phyloP scores from a whole-genome alignment of 1,140 invertebrate species.

The Ganaspis sp. region DNA sequence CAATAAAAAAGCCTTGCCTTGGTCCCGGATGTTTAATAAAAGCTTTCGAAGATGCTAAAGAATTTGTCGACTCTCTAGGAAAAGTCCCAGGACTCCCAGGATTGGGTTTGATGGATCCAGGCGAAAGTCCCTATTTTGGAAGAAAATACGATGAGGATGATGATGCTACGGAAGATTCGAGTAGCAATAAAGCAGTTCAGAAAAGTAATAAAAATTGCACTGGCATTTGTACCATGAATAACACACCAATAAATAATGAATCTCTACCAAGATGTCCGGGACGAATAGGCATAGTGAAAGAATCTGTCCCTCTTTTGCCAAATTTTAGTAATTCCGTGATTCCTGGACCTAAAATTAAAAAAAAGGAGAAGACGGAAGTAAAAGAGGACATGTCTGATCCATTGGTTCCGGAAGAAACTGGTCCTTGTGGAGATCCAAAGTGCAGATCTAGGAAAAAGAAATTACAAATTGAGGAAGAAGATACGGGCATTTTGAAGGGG shows the following conservation, averaged over 20 bases:
- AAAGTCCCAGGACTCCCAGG: slow-evolving; percentile 63
- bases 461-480: background rate
- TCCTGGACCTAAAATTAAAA: slow-evolving; percentile 41
- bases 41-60: slow-evolving; percentile 62
- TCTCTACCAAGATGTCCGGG: slow-evolving; percentile 40
- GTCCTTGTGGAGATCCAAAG: slow-evolving; percentile 63
- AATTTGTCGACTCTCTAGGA: slow-evolving; percentile 66
- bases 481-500: background rate
- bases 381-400: slow-evolving; percentile 38
- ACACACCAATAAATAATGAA: background rate
- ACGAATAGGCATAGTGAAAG: slow-evolving; percentile 56
- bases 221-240: background rate
- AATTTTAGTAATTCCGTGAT: slow-evolving; percentile 26
- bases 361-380: slow-evolving; percentile 56
- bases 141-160: slow-evolving; percentile 29
- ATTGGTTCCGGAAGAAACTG: slow-evolving; percentile 34
- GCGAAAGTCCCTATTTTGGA: slow-evolving; percentile 65
- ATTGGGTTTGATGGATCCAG: slow-evolving; percentile 62
- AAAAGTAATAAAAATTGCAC: background rate
- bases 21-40: slow-evolving; percentile 61
- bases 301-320: slow-evolving; percentile 52
- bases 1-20: slow-evolving; percentile 53
- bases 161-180: slow-evolving; percentile 17
- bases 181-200: slow-evolving; percentile 40
- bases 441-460: slow-evolving; percentile 63